phyloP scores from a whole-genome alignment of 2,113 vertebrate species.

The Cygnus atratus region DNA sequence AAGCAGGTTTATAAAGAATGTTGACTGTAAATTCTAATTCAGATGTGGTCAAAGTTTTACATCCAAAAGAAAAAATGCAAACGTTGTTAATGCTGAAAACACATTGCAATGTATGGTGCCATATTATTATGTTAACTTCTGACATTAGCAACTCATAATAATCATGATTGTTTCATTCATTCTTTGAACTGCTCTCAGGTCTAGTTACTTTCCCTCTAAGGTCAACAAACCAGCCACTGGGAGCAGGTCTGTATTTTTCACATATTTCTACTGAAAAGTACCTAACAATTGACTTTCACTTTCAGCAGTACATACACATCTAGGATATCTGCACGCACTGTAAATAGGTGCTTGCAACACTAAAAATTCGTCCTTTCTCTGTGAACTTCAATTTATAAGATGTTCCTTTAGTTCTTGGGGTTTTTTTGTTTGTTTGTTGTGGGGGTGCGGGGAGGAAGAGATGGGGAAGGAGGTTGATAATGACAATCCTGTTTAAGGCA shows the following conservation, averaged over 20 bases:
- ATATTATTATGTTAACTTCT: not conserved
- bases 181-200: not conserved
- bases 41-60: conserved; percentile 30
- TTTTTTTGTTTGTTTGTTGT: too few species aligned
- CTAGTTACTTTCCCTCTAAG: not conserved
- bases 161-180: not conserved
- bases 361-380: not conserved
- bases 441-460: too few species aligned
- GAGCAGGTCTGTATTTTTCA: not conserved
- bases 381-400: not conserved
- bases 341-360: rapidly evolving
- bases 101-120: not conserved
- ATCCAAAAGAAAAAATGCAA: conserved; percentile 6
- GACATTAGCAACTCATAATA: not conserved
- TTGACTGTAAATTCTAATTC: conserved; percentile 27
- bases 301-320: not conserved
- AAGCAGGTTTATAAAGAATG: not conserved
- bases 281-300: not conserved
- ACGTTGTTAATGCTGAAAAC: conserved; percentile 27
- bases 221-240: not conserved
- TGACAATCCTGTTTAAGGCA: not conserved
- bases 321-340: rapidly evolving
- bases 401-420: not conserved
- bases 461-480: not conserved
- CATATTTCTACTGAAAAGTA: not conserved